Conservation (phyloP, 2,113 vertebrate species). For the Chauna torquata region DNA sequence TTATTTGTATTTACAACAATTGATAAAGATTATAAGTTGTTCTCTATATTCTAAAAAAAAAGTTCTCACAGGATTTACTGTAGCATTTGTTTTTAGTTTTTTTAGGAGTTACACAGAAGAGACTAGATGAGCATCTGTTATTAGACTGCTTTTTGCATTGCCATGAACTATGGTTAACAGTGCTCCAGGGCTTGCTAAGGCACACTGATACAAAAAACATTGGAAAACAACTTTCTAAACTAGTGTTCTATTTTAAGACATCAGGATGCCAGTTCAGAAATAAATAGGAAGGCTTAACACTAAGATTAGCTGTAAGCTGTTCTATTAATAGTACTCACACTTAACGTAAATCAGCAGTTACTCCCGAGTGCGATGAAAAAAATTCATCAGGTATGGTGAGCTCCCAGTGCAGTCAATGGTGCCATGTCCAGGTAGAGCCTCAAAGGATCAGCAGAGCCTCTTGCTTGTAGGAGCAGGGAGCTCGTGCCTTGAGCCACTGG, state of each 20-base stretch:
- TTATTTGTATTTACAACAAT: neutral
- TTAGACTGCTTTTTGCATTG: neutral
- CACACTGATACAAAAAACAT: neutral
- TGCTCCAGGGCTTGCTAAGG: neutral
- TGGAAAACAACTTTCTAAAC: neutral
- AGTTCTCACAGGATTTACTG: neutral
- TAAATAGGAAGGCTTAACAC: neutral
- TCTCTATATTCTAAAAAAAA: neutral
- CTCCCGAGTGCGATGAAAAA: neutral
- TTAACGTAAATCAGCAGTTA: neutral
- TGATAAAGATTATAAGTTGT: neutral
- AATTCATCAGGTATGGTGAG: neutral
- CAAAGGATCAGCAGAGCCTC: accelerated
- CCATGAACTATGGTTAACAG: neutral
- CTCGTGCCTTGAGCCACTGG: neutral
- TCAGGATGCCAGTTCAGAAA: neutral
- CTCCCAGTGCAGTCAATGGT: neutral
- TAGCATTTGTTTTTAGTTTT: neutral
- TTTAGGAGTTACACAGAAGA: neutral
- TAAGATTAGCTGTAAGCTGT: neutral
- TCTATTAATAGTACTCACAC: neutral
- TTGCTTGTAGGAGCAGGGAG: neutral
- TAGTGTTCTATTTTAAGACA: neutral
- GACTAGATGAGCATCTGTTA: neutral
- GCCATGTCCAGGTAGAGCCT: neutral